Base-by-base conservation (phyloP, 2,797 vertebrate genomes). In the Bradypus variegatus region DNA sequence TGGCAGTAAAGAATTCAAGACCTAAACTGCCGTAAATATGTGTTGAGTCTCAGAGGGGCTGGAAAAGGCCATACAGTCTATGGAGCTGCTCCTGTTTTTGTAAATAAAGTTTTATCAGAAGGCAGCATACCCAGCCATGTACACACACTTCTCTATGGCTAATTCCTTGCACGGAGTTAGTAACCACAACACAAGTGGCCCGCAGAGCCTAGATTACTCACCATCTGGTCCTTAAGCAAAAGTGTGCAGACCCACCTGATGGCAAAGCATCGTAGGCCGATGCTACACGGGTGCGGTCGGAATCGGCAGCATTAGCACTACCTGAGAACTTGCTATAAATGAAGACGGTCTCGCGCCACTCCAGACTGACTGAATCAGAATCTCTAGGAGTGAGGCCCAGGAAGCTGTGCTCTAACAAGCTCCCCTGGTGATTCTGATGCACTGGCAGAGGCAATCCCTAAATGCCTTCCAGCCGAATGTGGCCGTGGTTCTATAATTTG, bases 401-500 rank as follows among this genome's bases (percentile, higher is more conserved):
- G 75, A 91, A 62, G 88, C 87, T 78, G 36, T 11, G 81, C 60
- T 60, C 55, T 92, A 76, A 81, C 2, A 15, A 88, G 69, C 69
- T 83, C 65, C 69, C 53, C 69, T 50, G 84, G 64, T 70, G 58
- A 79, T 80, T 77, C 67, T 65, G 86, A 73, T n/a, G 77, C 65
- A 64, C 80, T 73, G 86, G 69, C 58, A 65, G 41, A 77, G 90
- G 81, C n/a, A 0, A 75, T 80, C 86, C 72, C 79, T n/a, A 90
- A 88, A 94, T 91, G 93, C 75, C 89, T 95, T 94, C 91, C 88
- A 94, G 88, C 90, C 31, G 8, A 88, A 55, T 65, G 72, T 80
- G 77, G 62, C 94, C 67, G 5, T 69, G 62, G 79, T 69, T 91
- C 82, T 89, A 16, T 94, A 62, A 95, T 86, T 86, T 58, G 79